phyloP scores from a whole-genome alignment of 2,888 invertebrate species.

The Plusia festucae region DNA sequence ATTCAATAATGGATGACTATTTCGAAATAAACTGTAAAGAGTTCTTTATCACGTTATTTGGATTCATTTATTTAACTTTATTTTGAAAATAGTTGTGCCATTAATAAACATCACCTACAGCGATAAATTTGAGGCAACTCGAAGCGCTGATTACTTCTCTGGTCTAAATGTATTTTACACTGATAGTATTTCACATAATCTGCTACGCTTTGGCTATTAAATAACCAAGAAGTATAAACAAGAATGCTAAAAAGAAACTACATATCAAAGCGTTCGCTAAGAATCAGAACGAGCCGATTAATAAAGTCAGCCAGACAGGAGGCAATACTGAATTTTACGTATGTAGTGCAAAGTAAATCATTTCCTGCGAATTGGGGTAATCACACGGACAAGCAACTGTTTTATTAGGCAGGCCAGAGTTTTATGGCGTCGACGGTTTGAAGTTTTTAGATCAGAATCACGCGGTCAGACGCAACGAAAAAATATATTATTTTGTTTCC shows the following conservation, averaged over 20 bases:
- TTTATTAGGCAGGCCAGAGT: slow-evolving; percentile 54
- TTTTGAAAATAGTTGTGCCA: no score
- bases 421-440: slow-evolving; percentile 47
- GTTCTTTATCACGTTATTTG: slow-evolving; percentile 28
- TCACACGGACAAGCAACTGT: slow-evolving; percentile 50
- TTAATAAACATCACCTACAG: no score
- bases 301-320: slow-evolving; percentile 22
- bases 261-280: slow-evolving; percentile 14
- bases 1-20: not conserved
- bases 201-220: not conserved
- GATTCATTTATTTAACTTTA: slow-evolving; percentile 52
- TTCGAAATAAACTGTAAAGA: slow-evolving; percentile 13
- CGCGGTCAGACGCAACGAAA: slow-evolving; percentile 15
- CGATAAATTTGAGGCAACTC: no score
- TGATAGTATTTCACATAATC: no score
- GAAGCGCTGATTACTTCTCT: no score
- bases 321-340: slow-evolving; percentile 24
- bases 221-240: not conserved
- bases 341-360: slow-evolving; percentile 49
- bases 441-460: slow-evolving; percentile 51
- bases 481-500: slow-evolving; percentile 39
- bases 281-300: slow-evolving; percentile 19
- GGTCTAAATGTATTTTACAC: no score
- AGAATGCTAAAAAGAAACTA: not conserved
- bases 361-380: slow-evolving; percentile 52